Percentiles rank a stretch among this genome's conserved stretches.
Conservation (phyloP, 2,888 invertebrate genomes). For the Hedya salicella region DNA sequence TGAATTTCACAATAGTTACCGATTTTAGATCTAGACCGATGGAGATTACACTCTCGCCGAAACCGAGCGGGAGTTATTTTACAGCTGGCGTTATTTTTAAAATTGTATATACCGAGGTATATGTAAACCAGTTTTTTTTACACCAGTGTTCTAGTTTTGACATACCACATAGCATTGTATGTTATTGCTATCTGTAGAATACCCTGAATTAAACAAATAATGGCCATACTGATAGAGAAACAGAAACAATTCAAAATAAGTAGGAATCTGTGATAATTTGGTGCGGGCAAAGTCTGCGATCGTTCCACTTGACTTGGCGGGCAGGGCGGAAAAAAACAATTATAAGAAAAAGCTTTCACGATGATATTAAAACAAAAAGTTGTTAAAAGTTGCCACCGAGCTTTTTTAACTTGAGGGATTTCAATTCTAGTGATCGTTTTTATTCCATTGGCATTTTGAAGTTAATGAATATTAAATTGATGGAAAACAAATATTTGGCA, state of each 20-base stretch:
- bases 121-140: too few relatives aligned
- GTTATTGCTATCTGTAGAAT: too few relatives aligned
- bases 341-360: conserved; percentile 50
- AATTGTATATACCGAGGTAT: too few relatives aligned
- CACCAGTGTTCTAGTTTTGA: too few relatives aligned
- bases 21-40: too few relatives aligned
- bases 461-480: conserved; percentile 13
- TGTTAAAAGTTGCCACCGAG: conserved; percentile 45
- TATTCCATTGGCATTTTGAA: conserved; percentile 45
- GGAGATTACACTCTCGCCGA: too few relatives aligned
- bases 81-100: too few relatives aligned
- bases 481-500: background rate
- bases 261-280: conserved; percentile 23
- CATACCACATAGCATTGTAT: too few relatives aligned
- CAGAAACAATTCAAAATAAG: background rate
- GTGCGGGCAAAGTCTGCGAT: conserved; percentile 11
- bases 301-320: conserved; percentile 47
- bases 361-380: conserved; percentile 47
- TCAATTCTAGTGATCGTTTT: conserved; percentile 46
- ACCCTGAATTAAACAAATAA: too few relatives aligned
- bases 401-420: conserved; percentile 43
- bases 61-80: too few relatives aligned
- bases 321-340: conserved; percentile 51
- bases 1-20: too few relatives aligned
- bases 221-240: background rate